phyloP scores from a whole-genome alignment of 2,888 invertebrate species.

The Ceraclea dissimilis region DNA sequence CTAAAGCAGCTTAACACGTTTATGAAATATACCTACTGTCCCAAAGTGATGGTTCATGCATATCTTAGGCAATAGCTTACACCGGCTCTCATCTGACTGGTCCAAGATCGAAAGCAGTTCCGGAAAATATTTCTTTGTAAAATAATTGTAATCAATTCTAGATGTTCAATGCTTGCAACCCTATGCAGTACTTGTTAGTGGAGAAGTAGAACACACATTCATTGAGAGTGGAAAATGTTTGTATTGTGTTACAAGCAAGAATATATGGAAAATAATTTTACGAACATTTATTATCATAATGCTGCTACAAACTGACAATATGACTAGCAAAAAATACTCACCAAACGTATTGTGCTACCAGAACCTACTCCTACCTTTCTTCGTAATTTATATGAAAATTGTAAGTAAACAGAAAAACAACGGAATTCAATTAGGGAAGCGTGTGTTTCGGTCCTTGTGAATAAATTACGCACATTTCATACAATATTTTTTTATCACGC shows the following conservation, averaged over 20 bases:
- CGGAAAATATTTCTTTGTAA: too few relatives aligned
- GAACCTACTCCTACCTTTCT: background rate
- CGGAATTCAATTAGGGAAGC: background rate
- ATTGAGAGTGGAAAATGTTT: background rate
- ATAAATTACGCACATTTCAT: background rate
- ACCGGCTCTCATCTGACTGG: too few relatives aligned
- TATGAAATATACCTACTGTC: too few relatives aligned
- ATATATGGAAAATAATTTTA: constrained; percentile 1
- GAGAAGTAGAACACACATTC: too few relatives aligned
- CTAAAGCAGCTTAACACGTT: too few relatives aligned
- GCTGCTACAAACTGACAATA: background rate
- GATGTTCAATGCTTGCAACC: too few relatives aligned
- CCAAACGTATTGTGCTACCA: background rate
- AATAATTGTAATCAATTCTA: too few relatives aligned
- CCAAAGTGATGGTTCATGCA: too few relatives aligned
- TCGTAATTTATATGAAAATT: background rate
- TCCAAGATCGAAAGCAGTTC: too few relatives aligned
- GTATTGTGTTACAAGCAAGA: background rate
- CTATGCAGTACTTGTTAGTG: too few relatives aligned
- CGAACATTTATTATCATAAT: background rate
- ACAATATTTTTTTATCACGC: background rate
- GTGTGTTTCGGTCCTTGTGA: background rate
- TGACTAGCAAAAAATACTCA: background rate
- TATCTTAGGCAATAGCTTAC: too few relatives aligned
- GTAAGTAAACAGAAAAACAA: constrained; percentile 1